phyloP scores from a whole-genome alignment of 2,888 invertebrate genomes.

The Heliconius erato region DNA sequence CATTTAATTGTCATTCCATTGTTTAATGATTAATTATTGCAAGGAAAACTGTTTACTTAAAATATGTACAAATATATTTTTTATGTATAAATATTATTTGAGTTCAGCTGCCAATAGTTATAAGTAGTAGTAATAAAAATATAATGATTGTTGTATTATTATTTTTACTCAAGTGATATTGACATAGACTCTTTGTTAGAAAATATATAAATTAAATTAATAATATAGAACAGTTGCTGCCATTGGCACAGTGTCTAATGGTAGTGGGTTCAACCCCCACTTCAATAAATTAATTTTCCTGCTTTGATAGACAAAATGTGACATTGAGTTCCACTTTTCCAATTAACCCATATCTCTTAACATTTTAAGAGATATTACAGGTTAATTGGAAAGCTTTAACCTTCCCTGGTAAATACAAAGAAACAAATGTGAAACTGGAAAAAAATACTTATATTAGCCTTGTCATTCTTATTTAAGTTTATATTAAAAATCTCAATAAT shows the following conservation, averaged over 20 bases:
- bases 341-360: background rate
- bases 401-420: background rate
- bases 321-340: background rate
- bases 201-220: background rate
- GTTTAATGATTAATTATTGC: background rate
- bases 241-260: background rate
- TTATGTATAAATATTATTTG: background rate
- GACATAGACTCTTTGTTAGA: background rate
- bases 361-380: too few species aligned
- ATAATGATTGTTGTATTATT: background rate
- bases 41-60: background rate
- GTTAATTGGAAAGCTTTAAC: too few species aligned
- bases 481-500: background rate
- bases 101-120: background rate
- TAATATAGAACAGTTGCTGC: background rate
- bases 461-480: background rate
- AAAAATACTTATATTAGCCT: background rate
- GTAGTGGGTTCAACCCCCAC: background rate
- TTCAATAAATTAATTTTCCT: background rate
- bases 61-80: background rate
- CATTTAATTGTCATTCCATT: slow-evolving; percentile 22
- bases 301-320: too few species aligned
- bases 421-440: background rate
- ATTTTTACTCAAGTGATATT: background rate
- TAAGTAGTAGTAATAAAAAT: background rate